These are phyloP conservation scores for Pycnomerus fuliginosus DNA, from an alignment of 2,888 invertebrate species.

Conservation along the genomic window DNA sequence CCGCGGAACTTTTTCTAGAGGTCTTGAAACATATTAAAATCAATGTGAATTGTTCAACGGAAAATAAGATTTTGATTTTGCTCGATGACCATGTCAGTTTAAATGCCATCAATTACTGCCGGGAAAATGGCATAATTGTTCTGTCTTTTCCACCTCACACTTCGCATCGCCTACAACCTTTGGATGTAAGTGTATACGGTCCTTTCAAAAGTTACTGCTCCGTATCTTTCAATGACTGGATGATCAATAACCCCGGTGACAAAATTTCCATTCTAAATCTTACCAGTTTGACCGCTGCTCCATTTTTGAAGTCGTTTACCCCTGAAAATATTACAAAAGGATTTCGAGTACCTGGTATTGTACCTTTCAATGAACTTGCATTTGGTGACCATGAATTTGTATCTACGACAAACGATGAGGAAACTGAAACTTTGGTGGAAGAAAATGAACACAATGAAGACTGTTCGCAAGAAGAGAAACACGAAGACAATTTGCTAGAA, in stretches of 20 bases:
- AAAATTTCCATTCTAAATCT: conserved; percentile 27
- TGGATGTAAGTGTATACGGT: conserved; percentile 34
- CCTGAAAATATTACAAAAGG: conserved; percentile 26
- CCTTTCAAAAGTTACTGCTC: conserved; percentile 36
- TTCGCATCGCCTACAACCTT: conserved; percentile 40
- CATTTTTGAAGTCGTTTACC: conserved; percentile 15
- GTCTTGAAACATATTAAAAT: conserved; percentile 35
- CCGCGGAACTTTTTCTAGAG: conserved; percentile 26
- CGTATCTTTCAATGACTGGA: conserved; percentile 21
- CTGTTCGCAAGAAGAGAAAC: too few species aligned
- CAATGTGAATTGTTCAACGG: conserved; percentile 22
- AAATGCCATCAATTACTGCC: conserved; percentile 36
- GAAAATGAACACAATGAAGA: too few species aligned
- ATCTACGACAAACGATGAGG: too few species aligned
- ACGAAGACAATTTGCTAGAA: too few species aligned
- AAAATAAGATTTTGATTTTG: conserved; percentile 33
- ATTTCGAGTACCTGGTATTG: conserved; percentile 31
- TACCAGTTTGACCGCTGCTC: conserved; percentile 16
- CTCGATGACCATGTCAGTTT: conserved; percentile 39
- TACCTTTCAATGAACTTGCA: conserved; percentile 26
- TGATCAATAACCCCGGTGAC: conserved; percentile 31
- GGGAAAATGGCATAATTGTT: conserved; percentile 42
- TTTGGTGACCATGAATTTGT: conserved; percentile 27
- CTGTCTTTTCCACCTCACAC: conserved; percentile 43
- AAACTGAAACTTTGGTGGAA: too few species aligned